Evolutionary conservation across 2,888 invertebrate species (phyloP).

Genomic region (Lydus trimaculatus): DNA sequence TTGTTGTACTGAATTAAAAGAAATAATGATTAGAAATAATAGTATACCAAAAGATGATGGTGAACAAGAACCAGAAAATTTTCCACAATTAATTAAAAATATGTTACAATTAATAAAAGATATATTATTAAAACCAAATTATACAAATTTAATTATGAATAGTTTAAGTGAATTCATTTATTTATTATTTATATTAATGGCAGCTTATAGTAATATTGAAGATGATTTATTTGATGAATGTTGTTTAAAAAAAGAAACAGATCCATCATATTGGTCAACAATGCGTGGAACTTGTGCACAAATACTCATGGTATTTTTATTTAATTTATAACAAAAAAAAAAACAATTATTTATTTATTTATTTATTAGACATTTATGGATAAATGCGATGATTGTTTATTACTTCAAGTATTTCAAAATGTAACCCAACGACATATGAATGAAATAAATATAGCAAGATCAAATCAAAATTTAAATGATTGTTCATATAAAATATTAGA

Average conservation of each 20-base stretch:
- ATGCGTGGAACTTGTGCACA: slow-evolving; percentile 29
- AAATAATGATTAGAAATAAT: slow-evolving; percentile 33
- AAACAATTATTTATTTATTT: slow-evolving; percentile 12
- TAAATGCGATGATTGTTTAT: slow-evolving; percentile 26
- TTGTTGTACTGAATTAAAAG: slow-evolving; percentile 40
- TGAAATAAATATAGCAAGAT: slow-evolving; percentile 30
- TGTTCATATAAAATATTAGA: slow-evolving; percentile 38
- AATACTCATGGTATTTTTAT: slow-evolving; percentile 36
- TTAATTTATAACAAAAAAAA: neutral
- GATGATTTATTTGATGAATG: slow-evolving; percentile 33
- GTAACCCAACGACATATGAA: slow-evolving; percentile 36
- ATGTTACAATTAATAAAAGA: slow-evolving; percentile 37
- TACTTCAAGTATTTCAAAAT: slow-evolving; percentile 34
- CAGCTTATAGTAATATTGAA: slow-evolving; percentile 36
- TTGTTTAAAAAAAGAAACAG: slow-evolving; percentile 21
- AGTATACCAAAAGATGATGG: slow-evolving; percentile 33
- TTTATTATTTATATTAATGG: slow-evolving; percentile 40
- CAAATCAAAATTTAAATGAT: slow-evolving; percentile 19
- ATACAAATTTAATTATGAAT: slow-evolving; percentile 36
- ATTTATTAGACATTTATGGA: slow-evolving; percentile 31
- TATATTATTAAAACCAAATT: slow-evolving; percentile 34
- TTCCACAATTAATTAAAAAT: slow-evolving; percentile 33
- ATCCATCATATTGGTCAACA: slow-evolving; percentile 21
- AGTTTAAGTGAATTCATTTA: slow-evolving; percentile 41
- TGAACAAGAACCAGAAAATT: slow-evolving; percentile 39